A percentile compares a stretch with the other conserved stretches of the same genome.
These are phyloP conservation scores for Harpagoxenus sublaevis DNA, from an alignment of 2,888 invertebrate genomes.

Conservation along the genomic window DNA sequence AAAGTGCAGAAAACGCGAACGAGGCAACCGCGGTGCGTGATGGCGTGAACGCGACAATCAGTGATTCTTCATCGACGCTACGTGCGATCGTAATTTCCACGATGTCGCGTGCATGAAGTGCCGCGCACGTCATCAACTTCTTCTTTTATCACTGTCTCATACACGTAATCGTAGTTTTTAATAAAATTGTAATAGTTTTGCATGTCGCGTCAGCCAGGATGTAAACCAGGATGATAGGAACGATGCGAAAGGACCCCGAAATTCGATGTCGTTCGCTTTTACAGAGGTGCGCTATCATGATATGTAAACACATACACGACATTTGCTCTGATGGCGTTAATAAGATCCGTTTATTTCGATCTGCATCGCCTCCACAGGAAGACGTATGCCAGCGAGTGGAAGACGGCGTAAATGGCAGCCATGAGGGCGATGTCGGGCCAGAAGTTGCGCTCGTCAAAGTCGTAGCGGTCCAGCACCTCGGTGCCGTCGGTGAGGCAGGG, in stretches of 20 bases:
- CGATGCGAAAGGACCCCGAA: background rate
- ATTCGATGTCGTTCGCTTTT: background rate
- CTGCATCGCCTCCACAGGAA: constrained; percentile 89
- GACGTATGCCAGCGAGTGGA: constrained; percentile 91
- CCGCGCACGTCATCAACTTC: background rate
- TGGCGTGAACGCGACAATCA: too few relatives aligned
- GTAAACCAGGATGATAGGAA: background rate
- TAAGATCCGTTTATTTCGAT: constrained; percentile 52
- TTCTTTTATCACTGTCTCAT: background rate
- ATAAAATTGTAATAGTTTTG: background rate
- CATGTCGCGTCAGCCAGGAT: background rate
- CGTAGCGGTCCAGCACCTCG: constrained; percentile 91
- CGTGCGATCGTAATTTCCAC: too few relatives aligned
- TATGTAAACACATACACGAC: background rate
- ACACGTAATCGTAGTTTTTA: background rate
- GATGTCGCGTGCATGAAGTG: too few relatives aligned
- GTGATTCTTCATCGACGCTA: too few relatives aligned
- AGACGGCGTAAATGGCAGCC: constrained; percentile 89
- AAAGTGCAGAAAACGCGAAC: too few relatives aligned
- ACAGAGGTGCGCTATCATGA: background rate
- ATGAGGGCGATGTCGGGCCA: constrained; percentile 90
- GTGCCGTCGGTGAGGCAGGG: constrained; percentile 92
- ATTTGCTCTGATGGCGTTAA: background rate
- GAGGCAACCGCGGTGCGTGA: too few relatives aligned
- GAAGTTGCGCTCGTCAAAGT: constrained; percentile 90